Evolutionary conservation across 2,797 vertebrate species (phyloP).

Genomic region (Phaenicophaeus curvirostris): DNA sequence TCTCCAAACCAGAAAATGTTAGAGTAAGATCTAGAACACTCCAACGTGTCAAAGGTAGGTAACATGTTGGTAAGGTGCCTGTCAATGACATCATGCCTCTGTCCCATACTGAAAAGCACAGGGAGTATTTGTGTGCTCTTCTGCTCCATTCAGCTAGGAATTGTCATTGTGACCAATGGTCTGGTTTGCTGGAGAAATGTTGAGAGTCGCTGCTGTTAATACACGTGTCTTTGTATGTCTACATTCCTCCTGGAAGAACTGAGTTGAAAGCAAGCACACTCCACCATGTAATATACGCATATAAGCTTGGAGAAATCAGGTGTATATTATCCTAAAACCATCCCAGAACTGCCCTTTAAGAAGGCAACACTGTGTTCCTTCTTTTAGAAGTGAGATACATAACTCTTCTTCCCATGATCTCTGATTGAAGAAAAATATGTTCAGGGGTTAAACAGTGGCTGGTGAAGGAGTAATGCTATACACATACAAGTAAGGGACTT

Average conservation of each 20-base stretch:
- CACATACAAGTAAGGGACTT: neutral
- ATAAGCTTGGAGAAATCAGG: neutral
- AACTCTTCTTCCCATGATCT: neutral
- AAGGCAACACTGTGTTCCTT: neutral
- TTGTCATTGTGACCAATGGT: neutral
- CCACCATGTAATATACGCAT: neutral
- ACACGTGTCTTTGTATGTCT: neutral
- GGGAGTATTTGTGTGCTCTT: neutral
- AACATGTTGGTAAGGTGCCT: neutral
- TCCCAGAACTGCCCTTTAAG: neutral
- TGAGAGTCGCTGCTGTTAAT: neutral
- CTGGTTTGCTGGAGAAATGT: neutral
- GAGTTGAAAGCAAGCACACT: neutral
- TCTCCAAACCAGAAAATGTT: neutral
- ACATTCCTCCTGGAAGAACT: neutral
- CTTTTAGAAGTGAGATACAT: neutral
- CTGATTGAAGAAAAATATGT: neutral
- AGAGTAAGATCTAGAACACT: neutral
- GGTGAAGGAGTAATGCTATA: neutral
- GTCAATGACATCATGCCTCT: rapidly evolving
- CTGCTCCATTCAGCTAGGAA: neutral
- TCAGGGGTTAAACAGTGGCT: neutral
- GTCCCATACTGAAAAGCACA: neutral
- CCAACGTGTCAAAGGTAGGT: neutral
- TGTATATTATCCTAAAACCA: neutral